These are phyloP conservation scores for Tolmerus cingulatus DNA, from an alignment of 2,888 invertebrate genomes.

Conservation along the genomic window DNA sequence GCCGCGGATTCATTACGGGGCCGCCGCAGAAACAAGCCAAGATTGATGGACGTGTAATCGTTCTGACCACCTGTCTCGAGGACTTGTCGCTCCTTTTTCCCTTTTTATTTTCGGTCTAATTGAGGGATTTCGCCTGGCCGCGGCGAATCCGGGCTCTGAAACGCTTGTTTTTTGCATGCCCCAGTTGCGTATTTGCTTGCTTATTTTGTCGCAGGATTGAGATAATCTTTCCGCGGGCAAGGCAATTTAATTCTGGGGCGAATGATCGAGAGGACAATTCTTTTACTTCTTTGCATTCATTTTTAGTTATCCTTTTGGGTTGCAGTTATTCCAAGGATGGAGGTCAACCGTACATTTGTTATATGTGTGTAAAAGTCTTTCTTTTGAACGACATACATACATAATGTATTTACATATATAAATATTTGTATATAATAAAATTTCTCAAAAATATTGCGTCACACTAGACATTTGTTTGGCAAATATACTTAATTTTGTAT, in stretches of 20 bases:
- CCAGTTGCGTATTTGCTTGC: not conserved
- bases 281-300: not conserved
- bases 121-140: not conserved
- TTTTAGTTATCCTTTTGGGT: not conserved
- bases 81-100: not conserved
- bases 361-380: not conserved
- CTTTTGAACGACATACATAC: not conserved
- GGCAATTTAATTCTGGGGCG: not conserved
- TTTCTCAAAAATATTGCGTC: too few relatives aligned
- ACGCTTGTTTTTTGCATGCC: not conserved
- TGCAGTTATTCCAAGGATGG: not conserved
- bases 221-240: not conserved
- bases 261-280: not conserved
- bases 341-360: not conserved
- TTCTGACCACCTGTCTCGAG: slow-evolving; percentile 10
- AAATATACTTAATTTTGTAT: too few relatives aligned
- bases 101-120: not conserved
- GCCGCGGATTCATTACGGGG: not conserved
- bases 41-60: slow-evolving; percentile 9
- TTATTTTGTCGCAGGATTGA: not conserved
- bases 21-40: not conserved
- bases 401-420: too few relatives aligned
- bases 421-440: too few relatives aligned
- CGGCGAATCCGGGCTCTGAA: not conserved
- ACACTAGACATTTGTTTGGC: too few relatives aligned